Conservation (phyloP, 2,888 invertebrate genomes). For the Baronia brevicornis region DNA sequence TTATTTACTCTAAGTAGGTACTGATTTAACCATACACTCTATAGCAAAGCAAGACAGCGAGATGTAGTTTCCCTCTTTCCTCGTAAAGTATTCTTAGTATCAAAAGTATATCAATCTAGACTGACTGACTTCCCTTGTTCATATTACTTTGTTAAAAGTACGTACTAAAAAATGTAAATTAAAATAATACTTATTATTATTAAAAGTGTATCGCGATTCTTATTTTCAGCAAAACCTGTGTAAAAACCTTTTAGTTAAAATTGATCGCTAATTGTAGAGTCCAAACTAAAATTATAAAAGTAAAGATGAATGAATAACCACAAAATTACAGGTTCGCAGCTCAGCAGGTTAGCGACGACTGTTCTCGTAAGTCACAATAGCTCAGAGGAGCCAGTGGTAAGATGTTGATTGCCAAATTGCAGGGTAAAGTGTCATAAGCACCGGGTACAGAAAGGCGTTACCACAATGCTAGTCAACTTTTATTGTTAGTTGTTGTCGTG, state of each 20-base stretch:
- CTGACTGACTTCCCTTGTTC: no score
- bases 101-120: no score
- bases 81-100: no score
- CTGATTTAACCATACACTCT: no score
- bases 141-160: no score
- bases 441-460: conserved; percentile 37
- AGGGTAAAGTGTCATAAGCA: conserved; percentile 63
- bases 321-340: conserved; percentile 60
- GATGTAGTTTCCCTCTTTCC: no score
- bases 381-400: conserved; percentile 35
- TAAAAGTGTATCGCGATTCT: conserved; percentile 10
- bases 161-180: conserved; percentile 2
- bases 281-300: conserved; percentile 32
- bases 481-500: conserved; percentile 36
- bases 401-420: conserved; percentile 64
- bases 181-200: conserved; percentile 9
- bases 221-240: conserved; percentile 33
- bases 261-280: no score
- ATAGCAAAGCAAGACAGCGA: no score
- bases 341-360: conserved; percentile 42
- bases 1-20: no score
- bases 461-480: conserved; percentile 29
- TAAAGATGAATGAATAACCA: conserved; percentile 48
- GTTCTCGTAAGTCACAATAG: conserved; percentile 39
- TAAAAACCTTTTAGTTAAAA: no score